A percentile compares a stretch with the other conserved stretches of the same genome.
Evolutionary conservation across 1,140 invertebrate genomes (phyloP).

Genomic region (Trichomalopsis sarcophagae): DNA sequence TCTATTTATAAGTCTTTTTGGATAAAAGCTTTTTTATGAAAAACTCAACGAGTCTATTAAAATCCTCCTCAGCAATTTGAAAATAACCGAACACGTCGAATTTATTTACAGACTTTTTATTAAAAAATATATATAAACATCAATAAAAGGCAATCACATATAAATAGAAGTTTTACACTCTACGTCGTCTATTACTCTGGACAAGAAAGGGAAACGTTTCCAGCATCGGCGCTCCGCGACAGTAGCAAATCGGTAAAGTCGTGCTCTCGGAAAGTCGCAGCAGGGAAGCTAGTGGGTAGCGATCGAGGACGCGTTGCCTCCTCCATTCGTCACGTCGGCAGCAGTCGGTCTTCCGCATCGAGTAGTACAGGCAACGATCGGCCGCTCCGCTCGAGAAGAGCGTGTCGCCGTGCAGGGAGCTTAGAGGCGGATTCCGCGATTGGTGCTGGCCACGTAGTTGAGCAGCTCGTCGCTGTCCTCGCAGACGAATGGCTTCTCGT

Average conservation of each 20-base stretch:
- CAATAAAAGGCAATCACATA: neutral
- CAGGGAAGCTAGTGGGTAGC: neutral
- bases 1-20: conserved; percentile 40
- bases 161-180: neutral
- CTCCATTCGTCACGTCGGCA: neutral
- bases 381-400: neutral
- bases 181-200: neutral
- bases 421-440: conserved; percentile 86
- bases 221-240: neutral
- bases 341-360: too few species aligned
- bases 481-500: conserved; percentile 92
- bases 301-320: neutral
- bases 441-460: conserved; percentile 87
- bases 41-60: neutral
- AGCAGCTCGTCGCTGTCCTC: conserved; percentile 91
- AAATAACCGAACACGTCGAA: neutral
- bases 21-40: neutral
- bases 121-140: conserved; percentile 2
- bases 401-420: neutral
- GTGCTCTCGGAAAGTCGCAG: neutral
- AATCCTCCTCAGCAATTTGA: neutral
- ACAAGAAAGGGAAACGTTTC: neutral
- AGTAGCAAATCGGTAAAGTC: neutral
- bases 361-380: too few species aligned
- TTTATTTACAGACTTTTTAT: conserved; percentile 1